phyloP scores from a whole-genome alignment of 2,113 vertebrate species.

The Eubucco bourcierii region DNA sequence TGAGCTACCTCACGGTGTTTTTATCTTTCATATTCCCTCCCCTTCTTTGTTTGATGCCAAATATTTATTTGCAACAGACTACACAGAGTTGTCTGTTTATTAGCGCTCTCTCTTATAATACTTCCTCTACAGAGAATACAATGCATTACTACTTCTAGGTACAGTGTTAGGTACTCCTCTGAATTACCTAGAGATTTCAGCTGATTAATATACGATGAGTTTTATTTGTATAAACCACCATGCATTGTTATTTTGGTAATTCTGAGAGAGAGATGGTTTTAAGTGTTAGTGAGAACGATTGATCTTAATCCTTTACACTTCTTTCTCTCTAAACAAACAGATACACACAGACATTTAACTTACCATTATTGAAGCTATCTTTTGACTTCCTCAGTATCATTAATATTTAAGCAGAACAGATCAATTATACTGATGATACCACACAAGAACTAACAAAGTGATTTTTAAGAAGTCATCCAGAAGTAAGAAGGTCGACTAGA shows the following conservation, averaged over 20 bases:
- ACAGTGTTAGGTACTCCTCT: not conserved
- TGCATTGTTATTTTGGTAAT: not conserved
- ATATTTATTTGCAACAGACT: not conserved
- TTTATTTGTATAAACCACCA: not conserved
- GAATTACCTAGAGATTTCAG: not conserved
- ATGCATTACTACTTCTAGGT: not conserved
- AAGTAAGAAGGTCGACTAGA: conserved; percentile 57
- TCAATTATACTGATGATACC: conserved; percentile 25
- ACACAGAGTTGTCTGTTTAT: not conserved
- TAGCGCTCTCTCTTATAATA: not conserved
- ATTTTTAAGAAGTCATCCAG: conserved; percentile 44
- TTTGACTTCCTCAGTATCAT: conserved; percentile 60
- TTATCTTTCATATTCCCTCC: not conserved
- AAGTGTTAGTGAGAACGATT: not conserved
- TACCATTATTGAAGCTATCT: conserved; percentile 63
- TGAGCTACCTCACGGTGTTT: not conserved
- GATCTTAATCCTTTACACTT: not conserved
- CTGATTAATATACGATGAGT: not conserved
- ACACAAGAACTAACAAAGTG: conserved; percentile 41
- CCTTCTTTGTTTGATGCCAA: not conserved
- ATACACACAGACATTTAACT: conserved; percentile 48
- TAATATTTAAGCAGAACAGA: conserved; percentile 48
- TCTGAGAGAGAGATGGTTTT: not conserved
- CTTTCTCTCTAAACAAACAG: conserved; percentile 1
- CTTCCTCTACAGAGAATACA: not conserved